Base-by-base conservation (phyloP, 1,140 invertebrate species). In the Trachymyrmex septentrionalis region DNA sequence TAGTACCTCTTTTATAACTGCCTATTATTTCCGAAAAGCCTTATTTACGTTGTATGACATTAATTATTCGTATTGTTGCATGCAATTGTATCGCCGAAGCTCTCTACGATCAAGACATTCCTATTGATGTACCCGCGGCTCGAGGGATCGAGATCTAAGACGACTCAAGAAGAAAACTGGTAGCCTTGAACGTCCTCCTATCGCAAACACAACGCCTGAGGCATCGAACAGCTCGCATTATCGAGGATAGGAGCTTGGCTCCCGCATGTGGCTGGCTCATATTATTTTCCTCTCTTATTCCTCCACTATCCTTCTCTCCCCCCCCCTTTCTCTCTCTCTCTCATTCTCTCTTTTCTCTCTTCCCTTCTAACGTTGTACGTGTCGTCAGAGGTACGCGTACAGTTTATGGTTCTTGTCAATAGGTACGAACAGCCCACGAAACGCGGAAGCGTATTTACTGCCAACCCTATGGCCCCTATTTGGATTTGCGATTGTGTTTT, bases 171-270 rank as follows among this genome's bases (percentile, higher is more conserved):
- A 86, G 81, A 44, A 72, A 88, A 86, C 82, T 81, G 53, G 87
- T 75, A 88, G 72, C 88, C 86, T 88, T 85, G 87, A 87, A 88
- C 78, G 86, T 76, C 87, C 86, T 88, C 87, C 78, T 87, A 87
- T 88, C 86, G 87, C 77, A 81, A 67, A 67, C 34, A 67, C 63
- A 75, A 75, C 84, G 87, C 87, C 63, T n/a, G 55, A 86, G 75
- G 87, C 76, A 71, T 82, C 44, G 50, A 69, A 77, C 55, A 76
- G 50, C 76, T 71, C 69, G 63, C 61, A 73, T 76, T 88, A 86
- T 88, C 71, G 76, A 64, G 55, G 44, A 72, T 53, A 48, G n/a
- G 34, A 66, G 64, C 71, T 38, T 34, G 34, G 76, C 50, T 57
- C 73, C 21, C 64, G 66, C 34, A 24, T 72, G 75, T 57, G 12